Evolutionary conservation across 2,797 vertebrate species (phyloP).

Genomic region (Percopsis omiscomaycus): DNA sequence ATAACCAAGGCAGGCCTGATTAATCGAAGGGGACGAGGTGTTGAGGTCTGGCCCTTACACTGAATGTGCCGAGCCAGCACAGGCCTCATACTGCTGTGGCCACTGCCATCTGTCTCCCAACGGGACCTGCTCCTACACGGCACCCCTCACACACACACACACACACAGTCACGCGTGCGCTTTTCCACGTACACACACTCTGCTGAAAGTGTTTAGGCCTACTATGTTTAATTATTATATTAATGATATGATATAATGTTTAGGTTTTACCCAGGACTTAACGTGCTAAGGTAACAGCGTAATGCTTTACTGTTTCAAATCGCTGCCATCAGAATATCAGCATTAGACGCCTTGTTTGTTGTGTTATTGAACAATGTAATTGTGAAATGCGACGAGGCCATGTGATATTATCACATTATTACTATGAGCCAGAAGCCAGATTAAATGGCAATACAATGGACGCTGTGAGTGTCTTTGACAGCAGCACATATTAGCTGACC

Average conservation of each 20-base stretch:
- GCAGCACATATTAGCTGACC: slow-evolving; percentile 21
- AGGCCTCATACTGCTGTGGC: slow-evolving; percentile 67
- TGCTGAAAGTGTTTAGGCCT: too few species aligned
- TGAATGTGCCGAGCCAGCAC: slow-evolving; percentile 79
- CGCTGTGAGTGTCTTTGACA: not conserved
- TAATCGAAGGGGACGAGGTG: slow-evolving; percentile 73
- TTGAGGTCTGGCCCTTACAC: slow-evolving; percentile 69
- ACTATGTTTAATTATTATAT: too few species aligned
- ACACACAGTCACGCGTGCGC: slow-evolving; percentile 16
- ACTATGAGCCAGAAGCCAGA: not conserved
- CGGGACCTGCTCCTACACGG: slow-evolving; percentile 63
- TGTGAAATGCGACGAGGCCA: not conserved
- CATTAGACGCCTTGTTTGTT: slow-evolving; percentile 2
- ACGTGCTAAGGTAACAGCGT: slow-evolving; percentile 20
- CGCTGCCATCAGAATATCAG: not conserved
- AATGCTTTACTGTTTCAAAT: not conserved
- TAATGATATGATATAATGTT: too few species aligned
- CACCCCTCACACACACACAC: slow-evolving; percentile 48
- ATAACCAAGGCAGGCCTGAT: slow-evolving; percentile 72
- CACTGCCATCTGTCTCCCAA: slow-evolving; percentile 80
- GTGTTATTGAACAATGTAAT: slow-evolving; percentile 1
- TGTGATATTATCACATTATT: slow-evolving; percentile 15
- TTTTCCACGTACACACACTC: too few species aligned
- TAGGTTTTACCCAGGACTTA: slow-evolving; percentile 4
- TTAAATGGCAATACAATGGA: not conserved